Base-by-base conservation (phyloP, 2,113 vertebrate species). In the Bettongia penicillata region DNA sequence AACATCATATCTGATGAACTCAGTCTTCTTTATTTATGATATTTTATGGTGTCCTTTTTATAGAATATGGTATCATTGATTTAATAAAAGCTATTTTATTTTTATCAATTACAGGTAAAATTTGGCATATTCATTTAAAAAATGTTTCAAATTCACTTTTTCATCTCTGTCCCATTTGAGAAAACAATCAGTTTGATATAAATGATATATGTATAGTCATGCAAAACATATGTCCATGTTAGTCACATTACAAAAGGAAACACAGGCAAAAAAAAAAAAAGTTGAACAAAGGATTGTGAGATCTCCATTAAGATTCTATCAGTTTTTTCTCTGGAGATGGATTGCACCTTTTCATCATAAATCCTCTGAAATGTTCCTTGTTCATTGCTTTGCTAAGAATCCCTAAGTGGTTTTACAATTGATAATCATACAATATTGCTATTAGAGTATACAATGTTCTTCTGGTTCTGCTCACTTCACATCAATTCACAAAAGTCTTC, bases 31-130 rank as follows among this genome's bases (percentile, higher is more conserved):
- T 93, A 94, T 96, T 95, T 94, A 97, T 95, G 57, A 96, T 53
- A 95, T 84, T 96, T 98, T 95, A 97, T 95, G 94, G 90, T 96
- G 92, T 11, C 10, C 14, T 97, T 97, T 97, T 98, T 93, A 96
- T 96, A 93, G 92, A 94, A 97, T 96, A 97, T 96, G 51, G 94
- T 91, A 98, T 97, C 94, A 96, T 95, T 98, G 94, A 97, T 98
- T 97, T 97, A 97, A 97, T 97, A 98, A 97, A 50, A 96, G 96
- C 22, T 84, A 96, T 61, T 31, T 31, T 31, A 31, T 61, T 61
- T 61, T 61, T 61, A 61, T 11, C 2, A 61, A 61, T 31, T 61
- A 61, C 57, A 31, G 3, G 57, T 1, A 31, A 31, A 31, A 24
- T 53, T 0, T 53, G 12, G 12, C 31, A 57, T 28, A 61, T 31